phyloP scores from a whole-genome alignment of 2,888 invertebrate genomes.

The Sphaeridia pumilis region DNA sequence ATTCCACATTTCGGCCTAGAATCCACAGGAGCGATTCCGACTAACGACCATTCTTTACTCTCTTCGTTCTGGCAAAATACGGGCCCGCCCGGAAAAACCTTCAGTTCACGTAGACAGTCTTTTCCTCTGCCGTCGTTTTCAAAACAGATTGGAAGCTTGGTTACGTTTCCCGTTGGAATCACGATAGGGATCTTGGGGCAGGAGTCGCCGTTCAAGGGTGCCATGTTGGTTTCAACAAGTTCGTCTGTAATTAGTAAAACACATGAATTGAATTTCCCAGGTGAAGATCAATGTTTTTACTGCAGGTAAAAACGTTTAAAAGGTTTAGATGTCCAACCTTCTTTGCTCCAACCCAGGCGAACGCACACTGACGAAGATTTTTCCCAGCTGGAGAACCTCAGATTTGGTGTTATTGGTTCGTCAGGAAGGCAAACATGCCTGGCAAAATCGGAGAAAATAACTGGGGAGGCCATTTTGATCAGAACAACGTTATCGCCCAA shows the following conservation, averaged over 20 bases:
- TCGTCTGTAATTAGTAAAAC: constrained; percentile 23
- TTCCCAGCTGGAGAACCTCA: constrained; percentile 35
- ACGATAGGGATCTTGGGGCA: constrained; percentile 18
- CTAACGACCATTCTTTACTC: constrained; percentile 61
- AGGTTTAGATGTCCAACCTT: constrained; percentile 48
- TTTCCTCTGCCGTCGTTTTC: constrained; percentile 29
- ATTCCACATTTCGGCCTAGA: constrained; percentile 36
- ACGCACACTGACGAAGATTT: constrained; percentile 47
- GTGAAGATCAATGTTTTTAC: too few species aligned
- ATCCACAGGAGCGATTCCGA: constrained; percentile 48
- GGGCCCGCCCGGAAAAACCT: constrained; percentile 72
- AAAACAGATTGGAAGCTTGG: constrained; percentile 24
- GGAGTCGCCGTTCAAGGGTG: constrained; percentile 26
- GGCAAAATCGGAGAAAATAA: constrained; percentile 66
- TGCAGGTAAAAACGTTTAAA: background rate
- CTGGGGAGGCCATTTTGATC: constrained; percentile 62
- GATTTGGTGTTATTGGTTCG: constrained; percentile 40
- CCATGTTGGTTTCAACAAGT: constrained; percentile 34
- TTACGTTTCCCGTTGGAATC: constrained; percentile 12
- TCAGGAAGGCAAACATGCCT: constrained; percentile 69
- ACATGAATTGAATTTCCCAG: background rate
- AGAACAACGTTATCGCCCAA: constrained; percentile 77
- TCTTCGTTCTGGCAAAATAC: constrained; percentile 65
- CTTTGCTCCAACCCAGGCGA: constrained; percentile 74
- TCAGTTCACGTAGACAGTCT: constrained; percentile 31